Evolutionary conservation across 2,113 vertebrate genomes (phyloP).

Genomic region (Odontophorus gujanensis): DNA sequence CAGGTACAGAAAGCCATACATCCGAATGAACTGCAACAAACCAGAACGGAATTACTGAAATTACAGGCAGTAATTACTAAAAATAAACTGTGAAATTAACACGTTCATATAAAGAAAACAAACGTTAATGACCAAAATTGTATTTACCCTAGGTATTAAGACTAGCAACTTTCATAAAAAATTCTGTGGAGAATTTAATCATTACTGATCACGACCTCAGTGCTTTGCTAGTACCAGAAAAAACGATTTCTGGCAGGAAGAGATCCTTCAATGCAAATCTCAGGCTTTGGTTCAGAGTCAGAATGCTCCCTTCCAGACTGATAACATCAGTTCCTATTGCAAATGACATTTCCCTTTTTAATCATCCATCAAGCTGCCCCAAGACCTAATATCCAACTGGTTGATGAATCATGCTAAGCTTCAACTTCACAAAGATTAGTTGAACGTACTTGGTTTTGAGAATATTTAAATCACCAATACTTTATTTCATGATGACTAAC

Average conservation of each 20-base stretch:
- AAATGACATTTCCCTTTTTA: neutral
- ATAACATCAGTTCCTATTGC: neutral
- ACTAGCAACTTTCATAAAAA: neutral
- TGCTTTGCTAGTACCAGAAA: neutral
- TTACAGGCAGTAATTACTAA: neutral
- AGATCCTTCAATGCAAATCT: neutral
- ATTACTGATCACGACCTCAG: neutral
- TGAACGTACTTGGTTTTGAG: neutral
- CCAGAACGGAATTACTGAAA: conserved; percentile 18
- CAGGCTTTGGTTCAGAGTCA: neutral
- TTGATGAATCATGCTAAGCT: neutral
- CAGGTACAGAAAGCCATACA: neutral
- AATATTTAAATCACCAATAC: neutral
- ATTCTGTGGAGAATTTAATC: neutral
- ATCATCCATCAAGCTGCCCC: neutral
- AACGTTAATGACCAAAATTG: conserved; percentile 1
- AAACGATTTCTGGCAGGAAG: neutral
- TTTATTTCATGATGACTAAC: conserved; percentile 15
- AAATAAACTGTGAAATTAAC: neutral
- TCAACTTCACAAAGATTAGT: neutral
- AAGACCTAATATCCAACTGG: neutral
- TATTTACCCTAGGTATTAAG: neutral
- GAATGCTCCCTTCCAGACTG: neutral
- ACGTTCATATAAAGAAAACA: neutral
- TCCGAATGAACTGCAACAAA: neutral